Evolutionary conservation across 1,140 invertebrate species (phyloP), one percentile per base, ranked within the genome.

Genomic region (Achatina immaculata): DNA sequence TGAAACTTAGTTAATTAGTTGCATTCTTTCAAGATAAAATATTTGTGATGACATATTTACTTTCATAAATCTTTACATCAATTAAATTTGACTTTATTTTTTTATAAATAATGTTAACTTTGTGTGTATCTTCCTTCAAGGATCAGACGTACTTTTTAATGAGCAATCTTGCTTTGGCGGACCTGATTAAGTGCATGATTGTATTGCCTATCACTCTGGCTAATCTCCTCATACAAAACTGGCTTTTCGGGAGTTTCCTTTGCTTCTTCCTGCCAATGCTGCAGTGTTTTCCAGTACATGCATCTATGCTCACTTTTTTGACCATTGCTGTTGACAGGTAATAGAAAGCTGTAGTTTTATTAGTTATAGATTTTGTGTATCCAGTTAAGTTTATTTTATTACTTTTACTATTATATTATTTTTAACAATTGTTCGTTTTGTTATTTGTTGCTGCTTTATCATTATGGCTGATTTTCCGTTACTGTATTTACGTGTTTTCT

Each of bases 241-340:
- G 95, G 95, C 92, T 95, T 65, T 94, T 95, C 82, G 95, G 95
- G 9, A 93, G 94, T 81, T 94, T 95, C 84, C 86, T 95, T n/a
- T 95, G 95, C 89, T 95, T 93, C 85, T 94, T 95, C 86, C 85
- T 95, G 66, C 95, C 95, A 0, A 95, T 95, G 94, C 86, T 95
- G 77, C 95, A 95, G 92, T 94, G 94, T 85, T 89, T 94, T 94
- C 94, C 94, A 0, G 89, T 94, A 62, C 94, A 95, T 87, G 94
- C 94, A 28, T 93, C 94, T 14, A 95, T 94, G 92, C 91, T 95
- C 86, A 95, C 94, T 28, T 94, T 94, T 84, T 88, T 95, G 9
- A 89, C 95, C 83, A 94, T 95, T 71, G 94, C 94, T 45, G 93
- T 93, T 86, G 94, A 95, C 88, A 92, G 95, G 82, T 83, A 45